phyloP scores from a whole-genome alignment of 1,140 invertebrate species.

The Megalopta genalis region DNA sequence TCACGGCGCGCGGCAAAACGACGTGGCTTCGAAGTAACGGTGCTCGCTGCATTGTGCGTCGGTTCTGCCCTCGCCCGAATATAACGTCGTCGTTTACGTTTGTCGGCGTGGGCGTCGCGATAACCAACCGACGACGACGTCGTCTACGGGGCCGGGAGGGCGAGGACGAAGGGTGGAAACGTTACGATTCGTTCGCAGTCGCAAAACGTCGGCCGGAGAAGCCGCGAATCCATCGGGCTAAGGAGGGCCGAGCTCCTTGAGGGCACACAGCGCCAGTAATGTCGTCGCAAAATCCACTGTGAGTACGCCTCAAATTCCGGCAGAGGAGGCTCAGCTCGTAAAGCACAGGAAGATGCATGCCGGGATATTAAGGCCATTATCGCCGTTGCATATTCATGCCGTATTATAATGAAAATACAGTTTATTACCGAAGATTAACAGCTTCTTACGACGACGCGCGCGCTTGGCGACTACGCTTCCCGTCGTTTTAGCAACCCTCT shows the following conservation, averaged over 20 bases:
- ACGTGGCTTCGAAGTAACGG: neutral
- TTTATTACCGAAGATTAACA: slow-evolving; percentile 82
- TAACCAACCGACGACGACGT: slow-evolving; percentile 17
- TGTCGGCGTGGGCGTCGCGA: slow-evolving; percentile 18
- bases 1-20: neutral
- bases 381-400: slow-evolving; percentile 81
- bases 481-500: slow-evolving; percentile 53
- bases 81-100: neutral
- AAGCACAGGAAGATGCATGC: slow-evolving; percentile 81
- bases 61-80: neutral
- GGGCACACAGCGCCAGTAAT: slow-evolving; percentile 49
- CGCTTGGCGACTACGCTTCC: slow-evolving; percentile 48
- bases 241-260: slow-evolving; percentile 36
- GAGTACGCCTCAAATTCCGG: slow-evolving; percentile 78
- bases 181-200: slow-evolving; percentile 46
- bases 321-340: slow-evolving; percentile 79
- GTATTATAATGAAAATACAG: slow-evolving; percentile 82
- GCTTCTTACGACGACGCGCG: slow-evolving; percentile 78
- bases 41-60: neutral
- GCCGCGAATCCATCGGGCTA: slow-evolving; percentile 33
- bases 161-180: neutral
- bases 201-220: slow-evolving; percentile 10
- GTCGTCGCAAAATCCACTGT: slow-evolving; percentile 76
- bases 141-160: no score
- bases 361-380: slow-evolving; percentile 81